A percentile compares a stretch with the other conserved stretches of the same genome.
Conservation (phyloP, 2,888 invertebrate genomes). For the Helicoverpa assulta region DNA sequence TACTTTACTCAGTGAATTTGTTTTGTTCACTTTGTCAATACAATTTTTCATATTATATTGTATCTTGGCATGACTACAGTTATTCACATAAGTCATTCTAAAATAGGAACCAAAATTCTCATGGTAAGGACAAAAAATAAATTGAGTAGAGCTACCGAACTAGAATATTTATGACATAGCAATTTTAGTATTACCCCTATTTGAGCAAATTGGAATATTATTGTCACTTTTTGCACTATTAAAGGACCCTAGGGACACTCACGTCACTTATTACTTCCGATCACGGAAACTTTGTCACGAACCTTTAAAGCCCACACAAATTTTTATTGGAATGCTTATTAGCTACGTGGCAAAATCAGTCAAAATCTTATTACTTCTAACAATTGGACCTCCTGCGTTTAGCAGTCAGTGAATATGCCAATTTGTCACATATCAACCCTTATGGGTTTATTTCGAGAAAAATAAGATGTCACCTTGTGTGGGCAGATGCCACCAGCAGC, state of each 20-base stretch:
- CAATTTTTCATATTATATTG: neutral
- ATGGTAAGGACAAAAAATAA: neutral
- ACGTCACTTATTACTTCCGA: slow-evolving; percentile 79
- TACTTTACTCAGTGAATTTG: neutral
- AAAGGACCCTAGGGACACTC: slow-evolving; percentile 68
- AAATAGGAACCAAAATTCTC: neutral
- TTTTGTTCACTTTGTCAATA: too few relatives aligned
- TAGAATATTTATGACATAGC: slow-evolving; percentile 29
- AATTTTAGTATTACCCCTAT: slow-evolving; percentile 55
- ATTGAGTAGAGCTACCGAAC: slow-evolving; percentile 16
- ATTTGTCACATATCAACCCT: slow-evolving; percentile 84
- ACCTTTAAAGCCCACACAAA: slow-evolving; percentile 65
- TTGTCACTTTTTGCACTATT: slow-evolving; percentile 69
- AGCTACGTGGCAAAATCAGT: slow-evolving; percentile 68
- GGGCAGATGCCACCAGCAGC: slow-evolving; percentile 81
- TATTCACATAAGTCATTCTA: neutral
- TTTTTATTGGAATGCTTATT: slow-evolving; percentile 61
- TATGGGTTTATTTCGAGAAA: slow-evolving; percentile 74
- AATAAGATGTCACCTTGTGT: slow-evolving; percentile 87
- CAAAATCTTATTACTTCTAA: slow-evolving; percentile 72
- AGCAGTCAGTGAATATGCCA: slow-evolving; percentile 72
- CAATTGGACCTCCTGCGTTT: slow-evolving; percentile 82
- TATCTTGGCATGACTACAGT: neutral
- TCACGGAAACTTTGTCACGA: slow-evolving; percentile 75
- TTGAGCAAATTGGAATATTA: slow-evolving; percentile 67